Evolutionary conservation across 2,888 invertebrate genomes (phyloP).

Genomic region (Cenopis cana): DNA sequence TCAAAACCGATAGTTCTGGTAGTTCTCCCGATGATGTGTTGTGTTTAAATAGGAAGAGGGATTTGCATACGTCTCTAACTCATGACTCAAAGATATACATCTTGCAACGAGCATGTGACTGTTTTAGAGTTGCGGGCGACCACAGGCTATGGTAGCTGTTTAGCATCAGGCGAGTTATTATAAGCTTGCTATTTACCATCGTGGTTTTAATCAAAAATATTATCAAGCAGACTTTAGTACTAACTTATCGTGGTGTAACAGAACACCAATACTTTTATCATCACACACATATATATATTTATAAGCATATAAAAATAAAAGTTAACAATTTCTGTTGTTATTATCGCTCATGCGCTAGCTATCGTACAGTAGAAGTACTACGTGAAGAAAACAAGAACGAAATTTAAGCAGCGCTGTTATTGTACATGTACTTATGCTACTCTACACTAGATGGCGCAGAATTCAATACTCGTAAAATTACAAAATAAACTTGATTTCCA

Average conservation of each 20-base stretch:
- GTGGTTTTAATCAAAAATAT: background rate
- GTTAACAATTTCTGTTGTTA: background rate
- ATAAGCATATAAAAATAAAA: background rate
- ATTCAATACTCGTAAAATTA: background rate
- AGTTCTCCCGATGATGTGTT: background rate
- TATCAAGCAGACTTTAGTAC: background rate
- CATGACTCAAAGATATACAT: too few relatives aligned
- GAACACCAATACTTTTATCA: background rate
- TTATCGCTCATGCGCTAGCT: slow-evolving; percentile 2
- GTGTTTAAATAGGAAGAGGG: too few relatives aligned
- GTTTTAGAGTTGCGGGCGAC: background rate
- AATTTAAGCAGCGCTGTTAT: background rate
- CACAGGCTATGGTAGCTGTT: background rate
- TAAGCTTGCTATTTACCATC: background rate
- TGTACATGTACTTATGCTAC: slow-evolving; percentile 14
- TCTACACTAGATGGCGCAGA: slow-evolving; percentile 27
- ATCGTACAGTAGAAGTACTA: background rate
- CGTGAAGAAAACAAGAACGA: background rate
- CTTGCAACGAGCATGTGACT: background rate
- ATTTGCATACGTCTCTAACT: too few relatives aligned
- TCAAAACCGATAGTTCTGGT: too few relatives aligned
- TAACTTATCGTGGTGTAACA: background rate
- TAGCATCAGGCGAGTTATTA: background rate
- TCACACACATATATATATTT: background rate
- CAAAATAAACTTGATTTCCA: background rate